Evolutionary conservation across 2,797 vertebrate species (phyloP).

Genomic region (Chromobotia macracanthus): DNA sequence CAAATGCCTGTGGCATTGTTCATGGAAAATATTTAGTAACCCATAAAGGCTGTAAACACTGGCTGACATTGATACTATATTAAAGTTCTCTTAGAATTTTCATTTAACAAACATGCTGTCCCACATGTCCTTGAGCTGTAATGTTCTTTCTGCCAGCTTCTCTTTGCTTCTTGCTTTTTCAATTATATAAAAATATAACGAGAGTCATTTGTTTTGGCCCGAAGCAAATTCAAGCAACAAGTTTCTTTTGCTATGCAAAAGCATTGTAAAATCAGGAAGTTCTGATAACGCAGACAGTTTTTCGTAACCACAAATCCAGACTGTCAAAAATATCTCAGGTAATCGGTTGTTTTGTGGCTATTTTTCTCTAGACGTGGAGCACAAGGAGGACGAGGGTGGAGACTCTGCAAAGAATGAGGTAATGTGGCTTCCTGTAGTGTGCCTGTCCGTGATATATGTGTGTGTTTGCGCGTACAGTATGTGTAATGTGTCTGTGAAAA

Average conservation of each 20-base stretch:
- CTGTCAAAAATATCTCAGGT: conserved; percentile 66
- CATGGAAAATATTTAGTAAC: background rate
- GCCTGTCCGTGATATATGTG: conserved; percentile 31
- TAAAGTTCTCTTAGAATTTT: conserved; percentile 1
- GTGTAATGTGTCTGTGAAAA: conserved; percentile 48
- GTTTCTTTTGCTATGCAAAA: background rate
- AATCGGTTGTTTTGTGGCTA: conserved; percentile 64
- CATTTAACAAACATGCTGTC: conserved; percentile 1
- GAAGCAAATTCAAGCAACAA: conserved; percentile 7
- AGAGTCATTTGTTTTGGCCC: conserved; percentile 15
- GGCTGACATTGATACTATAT: conserved; percentile 11
- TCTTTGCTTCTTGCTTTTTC: background rate
- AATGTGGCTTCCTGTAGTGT: conserved; percentile 60
- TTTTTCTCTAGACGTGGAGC: conserved; percentile 80
- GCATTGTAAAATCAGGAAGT: background rate
- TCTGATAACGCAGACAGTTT: conserved; percentile 26
- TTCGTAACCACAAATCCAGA: conserved; percentile 47
- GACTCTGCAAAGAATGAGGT: conserved; percentile 78
- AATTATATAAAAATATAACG: conserved; percentile 7
- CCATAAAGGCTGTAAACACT: background rate
- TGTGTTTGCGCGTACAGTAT: conserved; percentile 47
- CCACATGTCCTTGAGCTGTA: conserved; percentile 1
- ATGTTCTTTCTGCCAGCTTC: background rate
- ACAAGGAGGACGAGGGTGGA: conserved; percentile 75
- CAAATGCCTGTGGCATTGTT: background rate